Evolutionary conservation across 2,888 invertebrate species (phyloP).

Genomic region (Drosophila colorata): DNA sequence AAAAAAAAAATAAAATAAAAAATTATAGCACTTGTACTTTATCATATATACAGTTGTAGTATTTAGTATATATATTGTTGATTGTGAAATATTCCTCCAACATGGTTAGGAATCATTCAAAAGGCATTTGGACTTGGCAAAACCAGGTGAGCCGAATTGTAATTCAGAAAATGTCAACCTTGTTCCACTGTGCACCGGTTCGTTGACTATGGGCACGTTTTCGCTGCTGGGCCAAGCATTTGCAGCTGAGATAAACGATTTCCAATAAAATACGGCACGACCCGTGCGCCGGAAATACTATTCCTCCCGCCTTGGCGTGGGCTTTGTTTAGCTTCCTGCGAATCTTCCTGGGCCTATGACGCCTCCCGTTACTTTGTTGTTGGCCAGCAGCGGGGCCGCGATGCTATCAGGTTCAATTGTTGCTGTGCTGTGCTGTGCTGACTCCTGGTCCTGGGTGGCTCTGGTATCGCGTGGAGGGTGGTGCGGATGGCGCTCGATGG

Average conservation of each 20-base stretch:
- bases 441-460: slow-evolving; percentile 17
- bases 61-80: too few relatives aligned
- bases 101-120: too few relatives aligned
- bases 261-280: slow-evolving; percentile 73
- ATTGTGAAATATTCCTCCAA: too few relatives aligned
- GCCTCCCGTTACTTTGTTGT: slow-evolving; percentile 22
- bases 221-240: slow-evolving; percentile 45
- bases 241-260: slow-evolving; percentile 75
- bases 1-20: too few relatives aligned
- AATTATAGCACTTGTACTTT: too few relatives aligned
- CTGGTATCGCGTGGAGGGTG: slow-evolving; percentile 10
- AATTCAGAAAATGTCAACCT: neutral
- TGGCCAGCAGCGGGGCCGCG: slow-evolving; percentile 34
- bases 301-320: slow-evolving; percentile 26
- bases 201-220: slow-evolving; percentile 51
- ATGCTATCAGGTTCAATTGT: slow-evolving; percentile 72
- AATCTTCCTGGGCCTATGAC: slow-evolving; percentile 14
- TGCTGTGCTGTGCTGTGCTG: slow-evolving; percentile 44
- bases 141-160: too few relatives aligned
- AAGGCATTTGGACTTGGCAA: too few relatives aligned
- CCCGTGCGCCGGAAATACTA: slow-evolving; percentile 64
- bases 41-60: too few relatives aligned
- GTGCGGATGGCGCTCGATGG: slow-evolving; percentile 71
- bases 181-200: slow-evolving; percentile 51
- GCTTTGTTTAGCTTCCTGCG: slow-evolving; percentile 35